These are phyloP conservation scores for Cryptops parisi DNA, from an alignment of 2,888 invertebrate species.

Conservation along the genomic window DNA sequence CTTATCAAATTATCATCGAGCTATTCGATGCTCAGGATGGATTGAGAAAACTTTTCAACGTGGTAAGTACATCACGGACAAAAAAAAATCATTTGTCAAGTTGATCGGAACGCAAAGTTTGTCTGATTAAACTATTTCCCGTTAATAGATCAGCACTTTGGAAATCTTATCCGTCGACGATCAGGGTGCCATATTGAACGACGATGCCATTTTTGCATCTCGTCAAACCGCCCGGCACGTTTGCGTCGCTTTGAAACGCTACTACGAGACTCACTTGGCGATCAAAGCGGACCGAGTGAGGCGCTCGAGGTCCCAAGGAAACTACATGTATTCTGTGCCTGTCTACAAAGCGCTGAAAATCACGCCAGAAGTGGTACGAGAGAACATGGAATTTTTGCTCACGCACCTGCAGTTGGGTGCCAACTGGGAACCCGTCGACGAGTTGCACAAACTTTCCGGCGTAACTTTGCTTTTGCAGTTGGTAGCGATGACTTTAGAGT, in stretches of 20 bases:
- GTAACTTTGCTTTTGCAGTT: slow-evolving; percentile 59
- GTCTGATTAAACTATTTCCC: no score
- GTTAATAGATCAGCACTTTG: slow-evolving; percentile 63
- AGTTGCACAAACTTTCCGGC: slow-evolving; percentile 68
- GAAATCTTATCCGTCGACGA: slow-evolving; percentile 68
- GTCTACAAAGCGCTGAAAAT: slow-evolving; percentile 40
- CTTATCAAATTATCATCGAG: slow-evolving; percentile 81
- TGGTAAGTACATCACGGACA: no score
- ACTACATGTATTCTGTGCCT: not conserved
- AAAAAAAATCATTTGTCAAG: no score
- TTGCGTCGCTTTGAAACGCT: slow-evolving; percentile 72
- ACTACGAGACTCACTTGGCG: slow-evolving; percentile 78
- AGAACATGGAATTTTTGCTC: slow-evolving; percentile 67
- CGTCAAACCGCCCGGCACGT: slow-evolving; percentile 83
- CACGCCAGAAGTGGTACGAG: slow-evolving; percentile 65
- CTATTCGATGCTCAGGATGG: slow-evolving; percentile 67
- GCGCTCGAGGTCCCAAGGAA: slow-evolving; percentile 21
- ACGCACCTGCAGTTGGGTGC: slow-evolving; percentile 57
- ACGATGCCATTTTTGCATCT: slow-evolving; percentile 81
- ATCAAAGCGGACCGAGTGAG: slow-evolving; percentile 55
- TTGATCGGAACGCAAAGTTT: no score
- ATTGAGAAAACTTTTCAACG: not conserved
- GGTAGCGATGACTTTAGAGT: slow-evolving; percentile 75
- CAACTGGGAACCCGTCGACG: slow-evolving; percentile 80
- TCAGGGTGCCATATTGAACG: slow-evolving; percentile 41